These are phyloP conservation scores for Acronicta aceris DNA, from an alignment of 2,888 invertebrate genomes.

Conservation along the genomic window DNA sequence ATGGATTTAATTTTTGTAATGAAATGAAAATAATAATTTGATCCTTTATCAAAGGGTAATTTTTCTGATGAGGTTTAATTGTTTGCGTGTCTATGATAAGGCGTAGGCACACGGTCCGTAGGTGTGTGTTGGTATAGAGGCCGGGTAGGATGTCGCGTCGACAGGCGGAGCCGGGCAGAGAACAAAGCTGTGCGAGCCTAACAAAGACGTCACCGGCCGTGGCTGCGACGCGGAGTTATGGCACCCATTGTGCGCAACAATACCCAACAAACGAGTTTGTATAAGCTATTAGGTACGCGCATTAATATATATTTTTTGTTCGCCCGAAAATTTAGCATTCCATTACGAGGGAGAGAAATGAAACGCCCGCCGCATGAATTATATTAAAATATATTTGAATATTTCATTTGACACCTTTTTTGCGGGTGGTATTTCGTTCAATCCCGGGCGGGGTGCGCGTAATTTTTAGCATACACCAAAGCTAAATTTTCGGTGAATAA, in stretches of 20 bases:
- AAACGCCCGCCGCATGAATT: constrained; percentile 90
- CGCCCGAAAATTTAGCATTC: constrained; percentile 89
- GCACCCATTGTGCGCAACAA: constrained; percentile 89
- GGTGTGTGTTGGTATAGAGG: constrained; percentile 67
- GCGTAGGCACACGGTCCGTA: constrained; percentile 59
- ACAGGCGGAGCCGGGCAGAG: constrained; percentile 82
- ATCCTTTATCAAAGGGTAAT: constrained; percentile 13
- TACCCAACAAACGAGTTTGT: constrained; percentile 90
- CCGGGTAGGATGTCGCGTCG: constrained; percentile 77
- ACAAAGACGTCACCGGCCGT: constrained; percentile 90
- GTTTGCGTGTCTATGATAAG: constrained; percentile 45
- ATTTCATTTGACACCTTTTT: constrained; percentile 90
- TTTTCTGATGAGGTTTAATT: constrained; percentile 38
- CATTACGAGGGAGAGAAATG: constrained; percentile 90
- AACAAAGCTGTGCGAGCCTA: constrained; percentile 85
- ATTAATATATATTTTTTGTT: constrained; percentile 90
- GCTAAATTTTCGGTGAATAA: constrained; percentile 86
- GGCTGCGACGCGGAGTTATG: constrained; percentile 89
- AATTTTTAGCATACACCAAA: constrained; percentile 87
- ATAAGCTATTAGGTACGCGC: constrained; percentile 90
- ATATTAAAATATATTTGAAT: constrained; percentile 90
- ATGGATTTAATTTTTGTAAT: constrained; percentile 70
- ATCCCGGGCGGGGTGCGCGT: constrained; percentile 83
- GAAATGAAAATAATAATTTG: constrained; percentile 49
- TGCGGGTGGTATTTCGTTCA: constrained; percentile 87